These are phyloP conservation scores for Caerostris extrusa DNA, from an alignment of 1,140 invertebrate species.

Conservation along the genomic window DNA sequence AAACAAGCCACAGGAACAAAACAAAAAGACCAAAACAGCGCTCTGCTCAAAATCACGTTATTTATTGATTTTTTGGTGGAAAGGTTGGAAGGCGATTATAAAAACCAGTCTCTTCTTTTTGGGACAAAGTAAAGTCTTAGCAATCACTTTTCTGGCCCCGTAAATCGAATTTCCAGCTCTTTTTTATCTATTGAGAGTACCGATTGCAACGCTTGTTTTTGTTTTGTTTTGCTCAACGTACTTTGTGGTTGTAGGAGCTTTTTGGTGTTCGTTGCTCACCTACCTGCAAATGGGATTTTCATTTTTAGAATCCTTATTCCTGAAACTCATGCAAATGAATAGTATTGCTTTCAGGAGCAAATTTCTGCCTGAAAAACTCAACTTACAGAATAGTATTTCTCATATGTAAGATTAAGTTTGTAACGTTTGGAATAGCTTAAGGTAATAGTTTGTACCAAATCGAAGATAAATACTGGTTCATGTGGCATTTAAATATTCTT, in stretches of 20 bases:
- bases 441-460: conserved; percentile 10
- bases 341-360: conserved; percentile 10
- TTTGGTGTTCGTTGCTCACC: conserved; percentile 49
- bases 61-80: conserved; percentile 74
- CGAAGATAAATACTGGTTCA: background rate
- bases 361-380: conserved; percentile 10
- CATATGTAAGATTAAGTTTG: background rate
- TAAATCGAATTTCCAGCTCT: conserved; percentile 76
- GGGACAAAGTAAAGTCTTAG: conserved; percentile 75
- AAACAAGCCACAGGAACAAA: conserved; percentile 54
- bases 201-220: conserved; percentile 64
- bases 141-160: conserved; percentile 73
- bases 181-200: conserved; percentile 73
- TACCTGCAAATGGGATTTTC: conserved; percentile 69
- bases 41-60: conserved; percentile 76
- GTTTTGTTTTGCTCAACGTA: conserved; percentile 4
- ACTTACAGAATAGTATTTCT: background rate
- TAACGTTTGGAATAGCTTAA: background rate
- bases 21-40: conserved; percentile 57
- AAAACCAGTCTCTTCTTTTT: conserved; percentile 75
- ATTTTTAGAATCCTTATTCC: conserved; percentile 3
- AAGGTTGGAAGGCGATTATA: conserved; percentile 74
- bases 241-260: conserved; percentile 60
- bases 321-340: conserved; percentile 68
- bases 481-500: background rate